phyloP scores from a whole-genome alignment of 2,797 vertebrate species.

The Kryptopterus vitreolus region DNA sequence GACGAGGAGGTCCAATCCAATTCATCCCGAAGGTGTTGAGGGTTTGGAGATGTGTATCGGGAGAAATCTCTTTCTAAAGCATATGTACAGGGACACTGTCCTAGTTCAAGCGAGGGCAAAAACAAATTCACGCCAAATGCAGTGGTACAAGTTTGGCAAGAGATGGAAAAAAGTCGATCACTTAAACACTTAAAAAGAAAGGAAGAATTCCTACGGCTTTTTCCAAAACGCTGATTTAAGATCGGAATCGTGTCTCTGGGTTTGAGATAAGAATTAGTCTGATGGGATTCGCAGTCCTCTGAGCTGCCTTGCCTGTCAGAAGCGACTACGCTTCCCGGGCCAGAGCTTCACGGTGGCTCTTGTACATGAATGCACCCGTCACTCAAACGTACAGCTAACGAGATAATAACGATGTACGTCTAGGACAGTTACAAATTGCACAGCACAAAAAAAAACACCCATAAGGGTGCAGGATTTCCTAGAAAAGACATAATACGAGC shows the following conservation, averaged over 20 bases:
- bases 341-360: background rate
- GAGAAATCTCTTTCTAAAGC: too few relatives aligned
- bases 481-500: background rate
- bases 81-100: too few relatives aligned
- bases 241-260: background rate
- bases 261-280: background rate
- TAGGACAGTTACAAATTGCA: background rate
- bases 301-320: slow-evolving; percentile 1
- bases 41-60: too few relatives aligned
- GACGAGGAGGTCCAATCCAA: too few relatives aligned
- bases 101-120: too few relatives aligned
- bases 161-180: too few relatives aligned
- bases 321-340: background rate
- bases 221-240: too few relatives aligned
- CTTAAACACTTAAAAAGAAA: too few relatives aligned
- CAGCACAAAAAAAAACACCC: background rate
- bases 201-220: too few relatives aligned
- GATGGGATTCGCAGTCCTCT: background rate
- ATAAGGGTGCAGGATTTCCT: background rate
- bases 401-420: background rate
- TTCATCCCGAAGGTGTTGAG: too few relatives aligned
- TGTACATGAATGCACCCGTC: background rate
- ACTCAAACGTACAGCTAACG: background rate
- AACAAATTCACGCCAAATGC: too few relatives aligned
- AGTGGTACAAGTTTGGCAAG: too few relatives aligned